Evolutionary conservation across 37 sponge, comb jelly and placozoan genomes (phyloP).

Genomic region (Crambe crambe): DNA sequence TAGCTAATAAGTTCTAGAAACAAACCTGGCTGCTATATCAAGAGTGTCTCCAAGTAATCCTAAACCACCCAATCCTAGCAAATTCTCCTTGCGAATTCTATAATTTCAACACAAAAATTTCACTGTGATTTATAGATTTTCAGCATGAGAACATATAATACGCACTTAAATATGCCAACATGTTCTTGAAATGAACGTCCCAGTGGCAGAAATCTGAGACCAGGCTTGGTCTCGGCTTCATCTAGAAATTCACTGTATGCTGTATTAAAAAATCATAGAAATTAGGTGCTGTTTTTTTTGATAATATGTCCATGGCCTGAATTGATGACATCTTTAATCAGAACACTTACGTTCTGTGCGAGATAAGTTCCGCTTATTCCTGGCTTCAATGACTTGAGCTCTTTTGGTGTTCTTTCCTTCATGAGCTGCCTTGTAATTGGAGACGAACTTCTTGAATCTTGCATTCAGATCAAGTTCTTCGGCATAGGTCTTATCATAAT

Average conservation of each 20-base stretch:
- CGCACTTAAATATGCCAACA: constrained; percentile 14
- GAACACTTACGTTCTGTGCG: not conserved
- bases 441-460: constrained; percentile 43
- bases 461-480: constrained; percentile 51
- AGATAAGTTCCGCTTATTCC: not conserved
- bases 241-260: constrained; percentile 42
- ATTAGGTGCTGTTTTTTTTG: too few relatives aligned
- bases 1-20: too few relatives aligned
- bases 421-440: constrained; percentile 37
- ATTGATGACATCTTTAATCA: not conserved
- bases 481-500: constrained; percentile 8
- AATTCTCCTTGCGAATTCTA: too few relatives aligned
- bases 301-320: too few relatives aligned
- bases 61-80: too few relatives aligned
- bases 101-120: too few relatives aligned
- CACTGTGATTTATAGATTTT: too few relatives aligned
- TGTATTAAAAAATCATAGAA: not conserved
- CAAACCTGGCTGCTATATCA: too few relatives aligned
- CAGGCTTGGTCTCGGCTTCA: not conserved
- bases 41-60: too few relatives aligned
- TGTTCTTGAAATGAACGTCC: constrained; percentile 66
- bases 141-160: too few relatives aligned
- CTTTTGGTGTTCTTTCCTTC: constrained; percentile 55
- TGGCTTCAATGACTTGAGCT: not conserved
- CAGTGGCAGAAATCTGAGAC: constrained; percentile 51